Percentiles rank a stretch among this genome's conserved stretches.
Evolutionary conservation across 2,113 vertebrate genomes (phyloP).

Genomic region (Xenopus tropicalis): DNA sequence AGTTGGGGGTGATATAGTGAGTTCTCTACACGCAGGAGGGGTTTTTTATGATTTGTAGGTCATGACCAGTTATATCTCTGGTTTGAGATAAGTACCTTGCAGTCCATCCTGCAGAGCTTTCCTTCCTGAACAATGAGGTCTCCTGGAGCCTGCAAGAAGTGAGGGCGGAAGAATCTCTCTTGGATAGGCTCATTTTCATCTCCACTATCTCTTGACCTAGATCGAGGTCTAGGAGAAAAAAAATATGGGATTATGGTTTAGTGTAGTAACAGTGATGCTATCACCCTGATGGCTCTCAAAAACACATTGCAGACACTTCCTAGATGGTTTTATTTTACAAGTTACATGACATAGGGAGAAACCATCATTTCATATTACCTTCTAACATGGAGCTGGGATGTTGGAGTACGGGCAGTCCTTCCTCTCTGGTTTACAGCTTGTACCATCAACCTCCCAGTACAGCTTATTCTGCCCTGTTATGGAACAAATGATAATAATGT

Average conservation of each 20-base stretch:
- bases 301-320: too few species aligned
- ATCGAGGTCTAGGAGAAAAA: slow-evolving; percentile 74
- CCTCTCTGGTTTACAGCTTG: slow-evolving; percentile 96
- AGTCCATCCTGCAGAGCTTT: slow-evolving; percentile 95
- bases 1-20: too few species aligned
- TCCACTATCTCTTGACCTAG: slow-evolving; percentile 90
- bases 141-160: slow-evolving; percentile 96
- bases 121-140: slow-evolving; percentile 95
- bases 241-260: not conserved
- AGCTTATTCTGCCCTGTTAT: slow-evolving; percentile 86
- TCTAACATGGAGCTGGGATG: slow-evolving; percentile 80
- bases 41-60: too few species aligned
- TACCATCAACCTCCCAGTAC: slow-evolving; percentile 95
- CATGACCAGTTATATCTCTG: too few species aligned
- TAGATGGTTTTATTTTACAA: too few species aligned
- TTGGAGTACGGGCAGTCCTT: slow-evolving; percentile 80
- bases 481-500: slow-evolving; percentile 4
- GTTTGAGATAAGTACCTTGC: slow-evolving; percentile 72
- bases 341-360: too few species aligned
- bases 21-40: too few species aligned
- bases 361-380: slow-evolving; percentile 66
- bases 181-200: slow-evolving; percentile 96
- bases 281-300: not conserved
- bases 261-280: not conserved
- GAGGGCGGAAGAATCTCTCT: slow-evolving; percentile 96